A percentile compares a stretch with the other conserved stretches of the same genome.
Conservation (phyloP, 1,140 invertebrate genomes). For the Ericerus pela region DNA sequence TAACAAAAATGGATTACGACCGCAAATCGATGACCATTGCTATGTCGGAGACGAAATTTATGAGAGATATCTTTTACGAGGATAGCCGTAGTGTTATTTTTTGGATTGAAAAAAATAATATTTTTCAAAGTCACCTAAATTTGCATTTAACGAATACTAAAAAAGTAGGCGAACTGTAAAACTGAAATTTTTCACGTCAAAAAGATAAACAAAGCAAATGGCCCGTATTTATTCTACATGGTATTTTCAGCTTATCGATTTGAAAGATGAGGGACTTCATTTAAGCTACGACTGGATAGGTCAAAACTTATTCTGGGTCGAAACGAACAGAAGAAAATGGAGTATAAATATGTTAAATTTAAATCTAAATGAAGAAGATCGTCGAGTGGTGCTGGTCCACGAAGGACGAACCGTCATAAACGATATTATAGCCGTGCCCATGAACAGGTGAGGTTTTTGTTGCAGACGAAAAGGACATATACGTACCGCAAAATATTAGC, state of each 20-base stretch:
- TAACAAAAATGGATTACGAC: slow-evolving; percentile 59
- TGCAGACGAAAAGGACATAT: neutral
- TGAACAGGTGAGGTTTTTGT: neutral
- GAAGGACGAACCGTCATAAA: neutral
- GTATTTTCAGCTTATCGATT: neutral
- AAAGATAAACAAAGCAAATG: neutral
- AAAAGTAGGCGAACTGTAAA: neutral
- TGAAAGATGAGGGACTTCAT: neutral
- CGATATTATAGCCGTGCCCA: neutral
- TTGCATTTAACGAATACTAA: neutral
- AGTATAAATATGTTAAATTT: neutral
- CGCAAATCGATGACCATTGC: slow-evolving; percentile 37
- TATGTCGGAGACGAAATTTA: slow-evolving; percentile 11
- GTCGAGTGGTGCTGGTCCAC: neutral
- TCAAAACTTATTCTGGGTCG: slow-evolving; percentile 14
- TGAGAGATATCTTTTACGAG: slow-evolving; percentile 14
- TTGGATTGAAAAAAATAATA: neutral
- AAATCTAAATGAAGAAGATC: slow-evolving; percentile 2
- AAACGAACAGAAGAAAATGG: neutral
- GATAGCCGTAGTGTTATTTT: neutral
- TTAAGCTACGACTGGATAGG: slow-evolving; percentile 17
- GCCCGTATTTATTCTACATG: neutral
- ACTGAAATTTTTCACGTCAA: neutral
- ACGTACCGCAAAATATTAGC: neutral
- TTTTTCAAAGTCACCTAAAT: neutral